Evolutionary conservation across 2,797 vertebrate genomes (phyloP).

Genomic region (Syngnathus acus): DNA sequence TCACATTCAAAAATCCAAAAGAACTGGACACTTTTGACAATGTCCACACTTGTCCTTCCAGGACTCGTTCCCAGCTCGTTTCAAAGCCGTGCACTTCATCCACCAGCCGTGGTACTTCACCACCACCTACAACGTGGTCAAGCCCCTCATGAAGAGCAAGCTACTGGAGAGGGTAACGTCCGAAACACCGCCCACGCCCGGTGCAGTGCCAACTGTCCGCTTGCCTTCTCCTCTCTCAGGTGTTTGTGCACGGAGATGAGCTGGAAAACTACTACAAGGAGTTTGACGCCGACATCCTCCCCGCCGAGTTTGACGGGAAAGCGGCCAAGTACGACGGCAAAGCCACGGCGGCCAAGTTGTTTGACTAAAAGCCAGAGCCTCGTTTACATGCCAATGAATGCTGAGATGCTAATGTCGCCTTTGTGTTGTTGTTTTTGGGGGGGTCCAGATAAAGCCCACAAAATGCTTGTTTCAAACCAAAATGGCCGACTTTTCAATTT

Average conservation of each 20-base stretch:
- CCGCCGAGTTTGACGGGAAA: constrained; percentile 87
- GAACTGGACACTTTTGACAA: neutral
- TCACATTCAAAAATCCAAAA: neutral
- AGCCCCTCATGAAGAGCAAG: constrained; percentile 94
- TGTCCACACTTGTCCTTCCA: constrained; percentile 33
- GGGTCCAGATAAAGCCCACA: neutral
- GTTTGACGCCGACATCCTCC: constrained; percentile 87
- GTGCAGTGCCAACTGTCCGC: neutral
- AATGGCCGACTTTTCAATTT: neutral
- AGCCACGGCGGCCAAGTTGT: constrained; percentile 77
- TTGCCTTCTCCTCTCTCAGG: constrained; percentile 57
- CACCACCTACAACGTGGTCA: constrained; percentile 95
- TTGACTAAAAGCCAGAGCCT: constrained; percentile 65
- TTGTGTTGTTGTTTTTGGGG: neutral
- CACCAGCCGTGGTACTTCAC: constrained; percentile 99
- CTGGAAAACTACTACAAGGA: constrained; percentile 89
- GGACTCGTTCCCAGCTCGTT: constrained; percentile 96
- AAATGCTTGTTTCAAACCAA: neutral
- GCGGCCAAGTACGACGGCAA: constrained; percentile 86
- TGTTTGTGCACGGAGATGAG: constrained; percentile 93
- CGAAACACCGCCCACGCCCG: neutral
- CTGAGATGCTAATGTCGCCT: constrained; percentile 16
- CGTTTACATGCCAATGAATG: constrained; percentile 14
- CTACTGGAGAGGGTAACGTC: constrained; percentile 85
- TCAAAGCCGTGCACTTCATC: constrained; percentile 97